Base-by-base conservation (phyloP, 2,113 vertebrate species). In the Gavia stellata region DNA sequence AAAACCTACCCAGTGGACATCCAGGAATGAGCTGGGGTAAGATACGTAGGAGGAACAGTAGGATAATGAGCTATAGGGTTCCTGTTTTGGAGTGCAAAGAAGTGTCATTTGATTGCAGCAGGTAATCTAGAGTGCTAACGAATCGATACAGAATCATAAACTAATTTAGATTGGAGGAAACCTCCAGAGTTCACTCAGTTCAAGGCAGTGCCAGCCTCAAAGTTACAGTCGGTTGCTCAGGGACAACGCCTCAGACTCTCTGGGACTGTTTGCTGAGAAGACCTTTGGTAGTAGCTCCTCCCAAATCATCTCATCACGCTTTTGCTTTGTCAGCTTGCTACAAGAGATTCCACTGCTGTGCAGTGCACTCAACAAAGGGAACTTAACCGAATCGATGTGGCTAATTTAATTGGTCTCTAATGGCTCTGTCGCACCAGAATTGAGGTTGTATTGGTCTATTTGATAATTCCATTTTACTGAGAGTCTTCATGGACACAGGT, bases 141-240 rank as follows among this genome's bases (percentile, higher is more conserved):
- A 55, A 88, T 90, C 7, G 0, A 93, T 93, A 66, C 0, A 55
- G 70, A 90, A 87, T 67, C 90, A 94, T 96, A 93, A 96, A 97
- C 75, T 88, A 33, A 95, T 97, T 96, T 83, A 88, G 87, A 92
- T 90, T 92, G 87, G 58, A 91, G 74, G 52, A 75, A 88, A 20
- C 45, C 47, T 90, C 66, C 0, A 1, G 49, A 82, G 81, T 93
- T 95, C 70, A 44, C 29, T 78, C 33, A 17, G 86, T 92, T 90
- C 71, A 88, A 56, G 90, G 71, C 24, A 18, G 19, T 26, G 44
- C 52, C 53, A 78, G 6, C 53, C 23, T 65, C 38, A 3, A 15
- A 45, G 16, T 55, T 86, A 42, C 56, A 68, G 28, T 19, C 4
- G 10, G 38, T 79, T 91, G 70, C 61, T 82, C 47, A 29, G 56